These are phyloP conservation scores for Lycocerus yunnanus DNA, from an alignment of 2,888 invertebrate genomes.

Conservation along the genomic window DNA sequence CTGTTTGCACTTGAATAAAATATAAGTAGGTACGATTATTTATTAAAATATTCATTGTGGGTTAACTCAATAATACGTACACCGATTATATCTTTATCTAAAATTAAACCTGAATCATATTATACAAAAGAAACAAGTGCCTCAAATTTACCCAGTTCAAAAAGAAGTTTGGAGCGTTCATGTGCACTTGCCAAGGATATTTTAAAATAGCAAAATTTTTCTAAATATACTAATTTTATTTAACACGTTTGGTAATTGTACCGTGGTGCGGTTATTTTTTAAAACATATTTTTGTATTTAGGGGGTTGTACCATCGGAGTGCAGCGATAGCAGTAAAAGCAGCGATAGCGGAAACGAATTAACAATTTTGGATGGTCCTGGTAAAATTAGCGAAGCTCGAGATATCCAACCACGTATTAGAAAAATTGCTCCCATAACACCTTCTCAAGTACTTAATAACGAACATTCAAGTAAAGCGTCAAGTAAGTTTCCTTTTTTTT, in stretches of 20 bases:
- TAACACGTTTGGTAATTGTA: neutral
- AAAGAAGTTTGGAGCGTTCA: neutral
- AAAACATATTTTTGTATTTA: constrained; percentile 9
- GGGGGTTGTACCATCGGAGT: constrained; percentile 34
- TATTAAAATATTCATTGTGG: neutral
- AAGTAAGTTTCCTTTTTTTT: constrained; percentile 10
- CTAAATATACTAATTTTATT: neutral
- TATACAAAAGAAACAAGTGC: neutral
- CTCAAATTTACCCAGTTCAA: neutral
- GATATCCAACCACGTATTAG: constrained; percentile 15
- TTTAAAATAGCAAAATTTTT: neutral
- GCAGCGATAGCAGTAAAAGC: constrained; percentile 42
- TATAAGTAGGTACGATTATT: neutral
- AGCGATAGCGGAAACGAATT: constrained; percentile 40
- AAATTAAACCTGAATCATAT: neutral
- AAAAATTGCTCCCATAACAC: constrained; percentile 25
- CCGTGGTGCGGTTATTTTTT: neutral
- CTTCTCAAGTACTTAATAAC: constrained; percentile 22
- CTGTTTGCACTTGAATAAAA: neutral
- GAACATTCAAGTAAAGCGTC: constrained; percentile 24
- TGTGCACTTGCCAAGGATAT: neutral
- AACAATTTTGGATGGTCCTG: constrained; percentile 14
- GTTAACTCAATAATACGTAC: neutral
- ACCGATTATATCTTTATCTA: neutral
- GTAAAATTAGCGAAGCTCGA: constrained; percentile 5